Conservation (phyloP, 2,797 vertebrate genomes). For the Epinephelus awoara region DNA sequence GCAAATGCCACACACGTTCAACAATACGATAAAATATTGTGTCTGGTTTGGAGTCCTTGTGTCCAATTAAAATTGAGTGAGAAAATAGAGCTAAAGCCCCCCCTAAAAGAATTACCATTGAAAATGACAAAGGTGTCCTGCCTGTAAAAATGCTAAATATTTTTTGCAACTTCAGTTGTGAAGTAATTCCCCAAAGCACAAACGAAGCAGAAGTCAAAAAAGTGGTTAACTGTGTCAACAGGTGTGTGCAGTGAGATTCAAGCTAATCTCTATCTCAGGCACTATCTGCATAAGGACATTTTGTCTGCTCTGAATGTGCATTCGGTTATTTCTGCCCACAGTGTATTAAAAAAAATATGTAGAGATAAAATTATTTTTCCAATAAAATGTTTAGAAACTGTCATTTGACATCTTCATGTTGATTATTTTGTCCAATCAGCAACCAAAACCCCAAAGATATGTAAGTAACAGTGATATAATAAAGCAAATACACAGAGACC, state of each 20-base stretch:
- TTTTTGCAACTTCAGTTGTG: neutral
- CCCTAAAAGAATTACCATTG: no score
- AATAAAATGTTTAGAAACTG: neutral
- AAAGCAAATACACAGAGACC: neutral
- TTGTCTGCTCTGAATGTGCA: neutral
- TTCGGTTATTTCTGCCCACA: neutral
- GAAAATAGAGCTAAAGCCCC: neutral
- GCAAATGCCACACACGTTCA: constrained; percentile 33
- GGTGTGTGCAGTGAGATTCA: neutral
- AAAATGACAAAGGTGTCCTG: no score
- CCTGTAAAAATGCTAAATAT: neutral
- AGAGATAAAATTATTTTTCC: neutral
- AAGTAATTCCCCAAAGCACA: constrained; percentile 16
- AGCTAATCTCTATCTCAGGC: neutral
- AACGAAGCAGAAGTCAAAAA: neutral
- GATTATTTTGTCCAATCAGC: neutral
- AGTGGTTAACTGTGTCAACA: neutral
- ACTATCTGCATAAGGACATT: neutral
- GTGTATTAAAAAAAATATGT: no score
- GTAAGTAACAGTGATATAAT: neutral
- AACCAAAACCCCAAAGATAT: neutral
- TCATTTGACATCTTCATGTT: neutral
- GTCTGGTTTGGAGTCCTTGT: neutral
- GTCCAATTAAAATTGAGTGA: neutral
- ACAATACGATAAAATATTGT: constrained; percentile 21